Conservation (phyloP, 2,797 vertebrate genomes). For the Chloroceryle inda region DNA sequence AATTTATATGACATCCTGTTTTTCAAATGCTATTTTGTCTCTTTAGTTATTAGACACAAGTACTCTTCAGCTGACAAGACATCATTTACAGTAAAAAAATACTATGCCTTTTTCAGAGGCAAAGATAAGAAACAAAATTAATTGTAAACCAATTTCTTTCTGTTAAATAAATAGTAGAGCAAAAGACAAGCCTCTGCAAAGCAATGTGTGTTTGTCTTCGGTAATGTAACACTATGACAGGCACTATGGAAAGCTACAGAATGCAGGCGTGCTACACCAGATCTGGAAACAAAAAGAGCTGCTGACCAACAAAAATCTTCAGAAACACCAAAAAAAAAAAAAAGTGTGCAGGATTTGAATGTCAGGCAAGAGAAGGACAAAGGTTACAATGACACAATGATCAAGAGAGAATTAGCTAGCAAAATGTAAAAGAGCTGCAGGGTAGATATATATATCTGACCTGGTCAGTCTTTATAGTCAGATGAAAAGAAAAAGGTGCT, state of each 20-base stretch:
- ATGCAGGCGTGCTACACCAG: background rate
- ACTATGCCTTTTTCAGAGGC: background rate
- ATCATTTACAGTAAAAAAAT: background rate
- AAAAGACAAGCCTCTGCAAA: conserved; percentile 19
- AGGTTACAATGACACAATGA: background rate
- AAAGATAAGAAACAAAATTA: conserved; percentile 2
- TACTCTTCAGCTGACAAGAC: background rate
- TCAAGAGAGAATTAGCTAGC: background rate
- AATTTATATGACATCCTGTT: conserved; percentile 16
- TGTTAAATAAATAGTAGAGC: background rate
- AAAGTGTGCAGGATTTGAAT: background rate
- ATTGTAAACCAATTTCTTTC: conserved; percentile 21
- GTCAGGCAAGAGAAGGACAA: background rate
- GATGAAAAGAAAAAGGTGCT: background rate
- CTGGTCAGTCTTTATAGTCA: background rate
- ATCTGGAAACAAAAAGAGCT: conserved; percentile 5
- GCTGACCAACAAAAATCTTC: conserved; percentile 18
- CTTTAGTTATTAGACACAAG: background rate
- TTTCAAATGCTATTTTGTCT: background rate
- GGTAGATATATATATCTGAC: background rate
- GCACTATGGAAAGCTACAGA: background rate
- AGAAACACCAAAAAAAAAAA: background rate
- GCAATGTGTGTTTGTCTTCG: background rate
- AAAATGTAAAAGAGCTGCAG: background rate
- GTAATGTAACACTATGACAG: background rate